Conservation (phyloP, 2,888 invertebrate species). For the Limenitis arthemis region DNA sequence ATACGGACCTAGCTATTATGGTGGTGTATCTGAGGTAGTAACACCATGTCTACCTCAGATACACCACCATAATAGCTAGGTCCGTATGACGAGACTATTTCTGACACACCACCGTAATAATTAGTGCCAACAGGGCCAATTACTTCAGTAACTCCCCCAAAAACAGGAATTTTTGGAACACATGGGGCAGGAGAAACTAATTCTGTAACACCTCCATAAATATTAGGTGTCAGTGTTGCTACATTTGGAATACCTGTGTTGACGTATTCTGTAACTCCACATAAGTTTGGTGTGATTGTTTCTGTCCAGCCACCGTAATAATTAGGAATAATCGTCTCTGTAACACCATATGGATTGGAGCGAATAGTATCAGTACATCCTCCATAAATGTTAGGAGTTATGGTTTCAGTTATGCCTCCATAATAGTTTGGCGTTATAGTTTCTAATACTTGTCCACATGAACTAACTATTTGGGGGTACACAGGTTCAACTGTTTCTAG, state of each 20-base stretch:
- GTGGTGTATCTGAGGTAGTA: no score
- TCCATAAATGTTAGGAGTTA: slow-evolving; percentile 10
- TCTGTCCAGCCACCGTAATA: slow-evolving; percentile 15
- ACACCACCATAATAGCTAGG: slow-evolving; percentile 10
- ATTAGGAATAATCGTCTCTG: slow-evolving; percentile 12
- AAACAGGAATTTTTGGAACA: slow-evolving; percentile 7
- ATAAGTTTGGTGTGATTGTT: slow-evolving; percentile 5
- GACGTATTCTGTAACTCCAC: slow-evolving; percentile 15
- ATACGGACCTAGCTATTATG: no score
- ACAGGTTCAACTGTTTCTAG: slow-evolving; percentile 17
- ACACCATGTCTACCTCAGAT: no score
- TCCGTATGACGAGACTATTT: slow-evolving; percentile 10
- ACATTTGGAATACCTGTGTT: slow-evolving; percentile 2
- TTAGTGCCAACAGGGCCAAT: slow-evolving; percentile 16
- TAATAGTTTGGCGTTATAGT: slow-evolving; percentile 17
- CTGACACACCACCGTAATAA: slow-evolving; percentile 19
- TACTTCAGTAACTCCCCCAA: slow-evolving; percentile 18
- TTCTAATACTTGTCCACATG: slow-evolving; percentile 19
- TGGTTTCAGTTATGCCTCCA: slow-evolving; percentile 15
- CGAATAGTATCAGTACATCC: slow-evolving; percentile 13
- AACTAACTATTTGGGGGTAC: slow-evolving; percentile 8
- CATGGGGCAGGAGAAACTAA: slow-evolving; percentile 7
- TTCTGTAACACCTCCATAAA: slow-evolving; percentile 15
- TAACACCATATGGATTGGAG: slow-evolving; percentile 8
- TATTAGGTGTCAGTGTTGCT: slow-evolving; percentile 8